Base-by-base conservation (phyloP, 2,797 vertebrate species). In the Amphiprion clarkii region DNA sequence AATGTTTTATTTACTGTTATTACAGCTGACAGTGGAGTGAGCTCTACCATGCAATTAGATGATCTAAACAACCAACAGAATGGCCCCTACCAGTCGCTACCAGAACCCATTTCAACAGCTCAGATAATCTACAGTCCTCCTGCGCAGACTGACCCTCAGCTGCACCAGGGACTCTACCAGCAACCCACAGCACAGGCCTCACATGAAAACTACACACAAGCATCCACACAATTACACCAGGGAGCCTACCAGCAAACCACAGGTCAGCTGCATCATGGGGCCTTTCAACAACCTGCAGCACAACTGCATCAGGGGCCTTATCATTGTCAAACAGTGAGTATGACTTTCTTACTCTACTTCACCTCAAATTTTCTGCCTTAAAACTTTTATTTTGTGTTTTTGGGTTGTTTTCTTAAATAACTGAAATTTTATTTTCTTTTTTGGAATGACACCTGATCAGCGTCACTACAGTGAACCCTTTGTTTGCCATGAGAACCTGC, bases 51-150 rank as follows among this genome's bases (percentile, higher is more conserved):
- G 58, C 96, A 96, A 67, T 94, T 95, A 0, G 96, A 98, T n/a
- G 95, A 96, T 0, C 93, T 95, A 62, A 96, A 93, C 90, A 96
- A 95, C 94, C 97, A 97, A 93, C 96, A 97, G 63, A 97, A 96
- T 1, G 92, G 93, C 55, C 87, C 95, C 82, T 96, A 97, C 89
- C 96, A 96, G 0, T 96, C 96, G 0, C 89, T 95, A 48, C 93
- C 93, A 0, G 98, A 99, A 0, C 46, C 95, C 0, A 87, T 93
- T 0, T 94, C 95, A 6, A 85, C 95, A 13, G 69, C 93, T 57
- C 96, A 96, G 33, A 92, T 90, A 2, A 87, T 96, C 53, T 96
- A 95, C 84, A 97, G 97, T 76, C 96, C 97, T 12, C 96, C 97
- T 74, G 74, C 85, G 17, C 94, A 91, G 78, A 42, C 78, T 23